Percentiles rank a stretch among this genome's conserved stretches.
These are phyloP conservation scores for Pontoporia blainvillei DNA, from an alignment of 2,113 vertebrate genomes.

Conservation along the genomic window DNA sequence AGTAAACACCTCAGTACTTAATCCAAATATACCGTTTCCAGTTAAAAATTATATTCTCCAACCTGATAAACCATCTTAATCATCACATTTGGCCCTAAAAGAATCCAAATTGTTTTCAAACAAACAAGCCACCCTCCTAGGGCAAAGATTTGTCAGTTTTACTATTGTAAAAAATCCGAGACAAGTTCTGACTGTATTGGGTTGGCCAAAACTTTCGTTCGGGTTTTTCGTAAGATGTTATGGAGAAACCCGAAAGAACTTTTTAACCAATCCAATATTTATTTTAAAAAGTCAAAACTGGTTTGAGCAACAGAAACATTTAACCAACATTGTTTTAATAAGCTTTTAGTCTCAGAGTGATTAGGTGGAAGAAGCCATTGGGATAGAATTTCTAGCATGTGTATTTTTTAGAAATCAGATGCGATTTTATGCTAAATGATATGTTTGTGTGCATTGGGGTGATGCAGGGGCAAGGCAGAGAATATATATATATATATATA, in stretches of 20 bases:
- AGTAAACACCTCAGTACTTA: neutral
- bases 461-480: neutral
- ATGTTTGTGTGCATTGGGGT: neutral
- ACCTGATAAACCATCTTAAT: neutral
- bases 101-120: neutral
- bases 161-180: neutral
- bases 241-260: no score
- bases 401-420: neutral
- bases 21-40: neutral
- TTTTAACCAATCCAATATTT: neutral
- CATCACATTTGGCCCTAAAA: neutral
- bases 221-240: no score
- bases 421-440: neutral
- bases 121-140: neutral
- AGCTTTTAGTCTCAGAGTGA: neutral
- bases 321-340: conserved; percentile 28
- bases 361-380: neutral
- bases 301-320: conserved; percentile 31
- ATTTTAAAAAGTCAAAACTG: conserved; percentile 22
- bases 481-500: neutral
- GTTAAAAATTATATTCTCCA: conserved; percentile 23
- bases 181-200: neutral
- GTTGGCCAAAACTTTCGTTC: no score
- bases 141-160: conserved; percentile 9
- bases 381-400: conserved; percentile 11